A percentile compares a stretch with the other conserved stretches of the same genome.
These are phyloP conservation scores for Zelostemma sp. DNA, from an alignment of 1,140 invertebrate genomes.

Conservation along the genomic window DNA sequence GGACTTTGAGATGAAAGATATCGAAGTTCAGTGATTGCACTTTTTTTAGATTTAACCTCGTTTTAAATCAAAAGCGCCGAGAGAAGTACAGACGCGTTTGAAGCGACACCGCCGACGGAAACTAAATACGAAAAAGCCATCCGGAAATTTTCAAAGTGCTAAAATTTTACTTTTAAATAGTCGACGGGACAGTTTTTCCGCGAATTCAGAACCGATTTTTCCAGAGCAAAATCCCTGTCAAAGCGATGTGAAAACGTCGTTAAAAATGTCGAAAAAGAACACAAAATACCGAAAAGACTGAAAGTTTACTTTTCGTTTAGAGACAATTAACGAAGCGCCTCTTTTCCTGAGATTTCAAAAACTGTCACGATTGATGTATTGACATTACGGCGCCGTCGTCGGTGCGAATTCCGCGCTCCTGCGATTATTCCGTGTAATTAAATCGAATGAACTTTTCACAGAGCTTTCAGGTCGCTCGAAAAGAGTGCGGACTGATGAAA, in stretches of 20 bases:
- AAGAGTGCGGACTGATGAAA: conserved; percentile 33
- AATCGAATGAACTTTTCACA: conserved; percentile 63
- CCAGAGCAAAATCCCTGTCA: too few species aligned
- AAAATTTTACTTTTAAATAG: background rate
- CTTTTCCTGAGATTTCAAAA: background rate
- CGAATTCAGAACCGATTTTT: too few species aligned
- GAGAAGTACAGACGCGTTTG: background rate
- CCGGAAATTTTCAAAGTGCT: background rate
- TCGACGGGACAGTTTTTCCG: too few species aligned
- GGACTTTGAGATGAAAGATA: background rate
- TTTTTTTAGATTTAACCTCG: background rate
- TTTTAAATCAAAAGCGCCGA: background rate
- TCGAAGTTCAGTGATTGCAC: background rate
- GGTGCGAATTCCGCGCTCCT: conserved; percentile 41
- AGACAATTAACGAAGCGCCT: too few species aligned
- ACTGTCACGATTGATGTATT: conserved; percentile 3
- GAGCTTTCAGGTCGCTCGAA: conserved; percentile 40
- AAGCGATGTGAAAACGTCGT: too few species aligned
- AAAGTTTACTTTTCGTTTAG: too few species aligned
- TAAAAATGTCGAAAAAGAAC: too few species aligned
- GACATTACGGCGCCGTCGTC: conserved; percentile 13
- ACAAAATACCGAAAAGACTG: too few species aligned
- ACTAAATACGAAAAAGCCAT: background rate
- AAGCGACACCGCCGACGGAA: background rate
- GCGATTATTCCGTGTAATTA: conserved; percentile 71